Base-by-base conservation (phyloP, 2,797 vertebrate species). In the Dallia pectoralis region DNA sequence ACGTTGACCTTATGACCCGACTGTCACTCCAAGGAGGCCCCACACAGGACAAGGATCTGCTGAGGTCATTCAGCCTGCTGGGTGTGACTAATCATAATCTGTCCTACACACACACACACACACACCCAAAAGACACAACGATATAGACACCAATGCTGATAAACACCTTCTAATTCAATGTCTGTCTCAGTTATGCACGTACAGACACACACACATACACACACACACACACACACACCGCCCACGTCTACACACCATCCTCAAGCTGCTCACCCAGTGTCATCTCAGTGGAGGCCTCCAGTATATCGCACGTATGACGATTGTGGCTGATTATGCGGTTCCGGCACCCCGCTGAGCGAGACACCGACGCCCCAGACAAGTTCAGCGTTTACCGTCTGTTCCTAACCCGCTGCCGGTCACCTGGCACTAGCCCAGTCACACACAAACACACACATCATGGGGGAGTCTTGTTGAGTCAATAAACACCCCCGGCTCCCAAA, bases 21-120 rank as follows among this genome's bases (percentile, higher is more conserved):
- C 82, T 80, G 82, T 82, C 80, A 85, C 75, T 83, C 83, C 87
- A 84, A 64, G 61, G 82, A 85, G 77, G 40, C 74, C 73, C 74
- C 77, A 78, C 73, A 71, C 67, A 63, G 68, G 73, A 47, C 77
- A 78, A 81, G 86, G 90, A 89, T 88, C 85, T 73, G 70, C 56
- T 82, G 81, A 87, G 85, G 83, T 88, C 78, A 77, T 74, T 84
- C 80, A 86, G 85, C 84, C 84, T 87, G 78, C 71, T 49, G 79
- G 87, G 83, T 70, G 78, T 83, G 74, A 74, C 66, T 29, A 29
- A 62, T 79, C 49, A 47, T 6, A 59, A 67, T 73, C 61, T 62
- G 67, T 68, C 70, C 63, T 44, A 53, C 49, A 49, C 36, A 61
- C 0, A 6, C n/a, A 74, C 32, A 67, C 62, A 70, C 53, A 85